Conservation (phyloP, 2,888 invertebrate species). For the Drosophila ustulata region DNA sequence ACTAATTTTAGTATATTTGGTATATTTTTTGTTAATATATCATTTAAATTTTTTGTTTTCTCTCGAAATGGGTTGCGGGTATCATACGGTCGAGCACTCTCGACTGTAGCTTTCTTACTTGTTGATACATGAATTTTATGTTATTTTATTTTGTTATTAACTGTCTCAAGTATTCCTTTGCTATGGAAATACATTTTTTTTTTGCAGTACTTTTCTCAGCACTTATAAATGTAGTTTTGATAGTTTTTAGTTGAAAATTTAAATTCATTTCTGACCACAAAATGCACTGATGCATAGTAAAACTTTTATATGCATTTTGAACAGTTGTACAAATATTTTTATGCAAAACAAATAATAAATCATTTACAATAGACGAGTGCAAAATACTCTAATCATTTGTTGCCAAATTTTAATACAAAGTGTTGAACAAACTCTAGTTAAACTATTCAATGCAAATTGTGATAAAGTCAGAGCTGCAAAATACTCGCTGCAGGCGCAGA, state of each 20-base stretch:
- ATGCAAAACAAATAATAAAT: not conserved
- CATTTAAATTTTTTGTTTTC: too few species aligned
- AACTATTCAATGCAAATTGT: not conserved
- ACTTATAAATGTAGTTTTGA: not conserved
- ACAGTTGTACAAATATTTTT: not conserved
- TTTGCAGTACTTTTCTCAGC: too few species aligned
- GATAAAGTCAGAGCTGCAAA: not conserved
- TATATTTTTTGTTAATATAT: too few species aligned
- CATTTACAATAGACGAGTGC: not conserved
- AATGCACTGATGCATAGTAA: constrained; percentile 23
- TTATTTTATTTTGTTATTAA: constrained; percentile 4
- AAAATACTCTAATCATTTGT: not conserved
- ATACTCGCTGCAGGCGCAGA: not conserved
- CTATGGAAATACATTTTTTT: too few species aligned
- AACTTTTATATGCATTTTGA: constrained; percentile 6
- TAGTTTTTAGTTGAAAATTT: constrained; percentile 12
- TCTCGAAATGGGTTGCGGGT: too few species aligned
- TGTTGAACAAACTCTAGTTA: not conserved
- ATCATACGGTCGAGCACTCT: too few species aligned
- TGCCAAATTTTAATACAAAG: too few species aligned
- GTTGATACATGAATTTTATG: not conserved
- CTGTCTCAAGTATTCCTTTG: not conserved
- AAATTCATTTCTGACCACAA: constrained; percentile 37
- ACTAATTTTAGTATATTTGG: too few species aligned
- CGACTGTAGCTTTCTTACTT: too few species aligned